Conservation (phyloP, 2,888 invertebrate genomes). For the Conus canariensis region DNA sequence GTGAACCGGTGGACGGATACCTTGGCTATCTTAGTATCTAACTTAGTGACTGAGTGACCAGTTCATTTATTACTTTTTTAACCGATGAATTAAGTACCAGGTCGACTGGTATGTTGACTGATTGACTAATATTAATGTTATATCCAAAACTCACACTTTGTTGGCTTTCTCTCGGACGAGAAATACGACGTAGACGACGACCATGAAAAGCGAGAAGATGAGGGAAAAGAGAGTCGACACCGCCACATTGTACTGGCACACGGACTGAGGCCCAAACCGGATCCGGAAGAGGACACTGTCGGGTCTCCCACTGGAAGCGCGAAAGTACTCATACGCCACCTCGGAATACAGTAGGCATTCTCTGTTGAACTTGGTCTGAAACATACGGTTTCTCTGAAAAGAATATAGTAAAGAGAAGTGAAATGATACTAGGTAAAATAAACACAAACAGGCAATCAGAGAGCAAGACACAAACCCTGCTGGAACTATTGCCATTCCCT, state of each 20-base stretch:
- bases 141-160: slow-evolving; percentile 16
- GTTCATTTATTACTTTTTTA: too few species aligned
- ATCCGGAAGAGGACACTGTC: slow-evolving; percentile 40
- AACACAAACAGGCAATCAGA: background rate
- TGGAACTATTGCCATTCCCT: too few species aligned
- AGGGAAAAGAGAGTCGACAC: slow-evolving; percentile 51
- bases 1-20: too few species aligned
- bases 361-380: slow-evolving; percentile 45
- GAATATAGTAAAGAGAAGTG: background rate
- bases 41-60: too few species aligned
- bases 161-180: slow-evolving; percentile 49
- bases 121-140: too few species aligned
- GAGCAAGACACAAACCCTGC: background rate
- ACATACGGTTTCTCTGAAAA: background rate
- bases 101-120: too few species aligned
- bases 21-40: too few species aligned
- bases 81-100: too few species aligned
- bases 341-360: slow-evolving; percentile 53
- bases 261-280: slow-evolving; percentile 48
- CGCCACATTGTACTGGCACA: slow-evolving; percentile 53
- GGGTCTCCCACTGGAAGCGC: background rate
- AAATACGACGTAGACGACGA: slow-evolving; percentile 44
- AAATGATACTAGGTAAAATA: background rate
- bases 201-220: slow-evolving; percentile 48
- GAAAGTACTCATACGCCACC: slow-evolving; percentile 40